Evolutionary conservation across 2,797 vertebrate species (phyloP).

Genomic region (Eremophila alpestris): DNA sequence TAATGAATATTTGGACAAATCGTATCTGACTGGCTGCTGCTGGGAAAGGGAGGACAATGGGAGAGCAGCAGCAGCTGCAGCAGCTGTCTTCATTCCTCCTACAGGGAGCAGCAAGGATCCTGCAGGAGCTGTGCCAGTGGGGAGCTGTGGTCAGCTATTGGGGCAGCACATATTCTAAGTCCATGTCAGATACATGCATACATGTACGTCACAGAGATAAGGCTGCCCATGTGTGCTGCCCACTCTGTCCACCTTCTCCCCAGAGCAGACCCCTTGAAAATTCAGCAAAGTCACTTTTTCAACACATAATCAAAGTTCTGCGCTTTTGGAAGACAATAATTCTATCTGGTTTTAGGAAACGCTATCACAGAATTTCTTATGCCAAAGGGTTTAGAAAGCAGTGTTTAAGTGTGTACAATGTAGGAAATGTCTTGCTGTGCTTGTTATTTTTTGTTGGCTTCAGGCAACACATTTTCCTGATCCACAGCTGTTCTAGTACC

Average conservation of each 20-base stretch:
- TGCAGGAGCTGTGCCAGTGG: neutral
- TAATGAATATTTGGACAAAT: neutral
- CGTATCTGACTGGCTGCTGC: neutral
- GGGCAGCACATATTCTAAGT: neutral
- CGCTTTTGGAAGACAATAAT: neutral
- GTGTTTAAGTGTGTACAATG: neutral
- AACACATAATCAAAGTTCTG: neutral
- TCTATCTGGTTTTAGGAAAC: neutral
- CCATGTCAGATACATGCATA: rapidly evolving
- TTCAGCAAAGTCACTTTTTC: neutral
- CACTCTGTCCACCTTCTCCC: neutral
- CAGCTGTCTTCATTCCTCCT: neutral
- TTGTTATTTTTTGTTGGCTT: slow-evolving; percentile 24
- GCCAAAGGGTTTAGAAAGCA: neutral
- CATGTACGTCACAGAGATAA: neutral
- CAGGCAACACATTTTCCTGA: neutral
- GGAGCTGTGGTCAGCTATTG: neutral
- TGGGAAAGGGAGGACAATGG: neutral
- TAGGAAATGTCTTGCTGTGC: slow-evolving; percentile 30
- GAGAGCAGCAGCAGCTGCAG: neutral
- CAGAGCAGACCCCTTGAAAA: neutral
- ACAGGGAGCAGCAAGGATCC: rapidly evolving
- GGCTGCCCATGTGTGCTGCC: neutral
- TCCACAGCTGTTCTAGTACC: slow-evolving; percentile 3
- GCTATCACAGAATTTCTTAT: neutral